Conservation (phyloP, 2,113 vertebrate species). For the Alouatta palliata region DNA sequence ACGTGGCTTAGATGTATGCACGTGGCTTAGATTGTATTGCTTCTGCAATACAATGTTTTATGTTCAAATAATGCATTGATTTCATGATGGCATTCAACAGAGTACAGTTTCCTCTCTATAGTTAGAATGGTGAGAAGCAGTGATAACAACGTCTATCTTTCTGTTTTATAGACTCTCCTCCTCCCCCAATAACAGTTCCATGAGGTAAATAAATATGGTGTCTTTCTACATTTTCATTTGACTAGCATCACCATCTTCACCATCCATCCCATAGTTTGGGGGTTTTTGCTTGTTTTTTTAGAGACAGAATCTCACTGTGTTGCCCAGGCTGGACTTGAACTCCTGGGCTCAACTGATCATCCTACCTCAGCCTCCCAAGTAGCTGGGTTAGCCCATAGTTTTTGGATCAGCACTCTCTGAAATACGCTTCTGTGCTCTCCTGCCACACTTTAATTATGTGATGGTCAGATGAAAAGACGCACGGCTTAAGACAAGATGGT, state of each 20-base stretch:
- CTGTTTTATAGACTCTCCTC: background rate
- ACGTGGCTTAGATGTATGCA: conserved; percentile 24
- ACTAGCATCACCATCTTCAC: background rate
- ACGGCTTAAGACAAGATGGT: background rate
- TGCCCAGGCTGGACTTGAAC: background rate
- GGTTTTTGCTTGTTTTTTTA: too few relatives aligned
- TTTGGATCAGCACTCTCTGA: background rate
- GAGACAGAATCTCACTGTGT: too few relatives aligned
- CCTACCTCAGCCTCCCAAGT: too few relatives aligned
- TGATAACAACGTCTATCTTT: background rate
- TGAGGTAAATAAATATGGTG: conserved; percentile 25
- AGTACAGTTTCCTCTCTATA: conserved; percentile 10
- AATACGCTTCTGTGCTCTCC: background rate
- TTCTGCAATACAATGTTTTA: conserved; percentile 30
- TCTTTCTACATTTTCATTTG: conserved; percentile 54
- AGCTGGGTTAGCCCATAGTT: background rate
- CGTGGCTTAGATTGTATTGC: too few relatives aligned
- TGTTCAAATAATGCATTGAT: background rate
- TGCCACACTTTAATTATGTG: background rate
- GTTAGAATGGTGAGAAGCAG: background rate
- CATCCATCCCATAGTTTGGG: background rate
- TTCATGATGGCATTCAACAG: background rate
- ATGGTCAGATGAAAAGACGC: background rate
- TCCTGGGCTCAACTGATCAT: background rate
- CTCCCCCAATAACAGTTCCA: conserved; percentile 11